Evolutionary conservation across 2,888 invertebrate species (phyloP), one percentile per base, ranked within the genome.

Genomic region (Ganaspis brasiliensis): DNA sequence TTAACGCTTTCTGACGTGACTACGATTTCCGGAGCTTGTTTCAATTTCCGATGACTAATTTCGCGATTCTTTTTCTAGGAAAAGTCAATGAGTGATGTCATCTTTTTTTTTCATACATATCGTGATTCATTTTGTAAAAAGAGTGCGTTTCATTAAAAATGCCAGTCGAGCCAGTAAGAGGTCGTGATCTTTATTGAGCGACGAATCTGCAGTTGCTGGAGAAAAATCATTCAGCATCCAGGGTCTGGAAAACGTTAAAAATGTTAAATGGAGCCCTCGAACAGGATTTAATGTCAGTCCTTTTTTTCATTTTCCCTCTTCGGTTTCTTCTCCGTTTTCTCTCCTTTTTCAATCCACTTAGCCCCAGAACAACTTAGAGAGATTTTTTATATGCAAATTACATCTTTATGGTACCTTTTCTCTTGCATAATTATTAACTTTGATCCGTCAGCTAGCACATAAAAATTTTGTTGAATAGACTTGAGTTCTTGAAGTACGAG

Each of bases 301-400:
- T 37, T 37, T 35, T 37, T 31, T 61, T 19, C 35, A 61, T 61
- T 61, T 19, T 26, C 59, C 16, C 52, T 57, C 16, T 16, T 35
- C 31, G 35, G 10, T 9, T 61, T 61, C 16, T 61, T 37, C 19
- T 35, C 12, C n/a, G 19, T 35, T 61, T 61, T 37, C 37, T 37
- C 59, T 61, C 19, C 19, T 35, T 16, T 37, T 37, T 5, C 61
- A 37, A 61, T 61, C 61, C 31, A 37, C 37, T 61, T 19, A 37
- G 19, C 35, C 19, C 19, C 19, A 12, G 37, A 19, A 35, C 37
- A 61, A 61, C 35, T 61, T 61, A 19, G 16, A 61, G 16, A 19
- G 9, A 61, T 35, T 35, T 61, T 61, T 61, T 59, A 16, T 16
- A 59, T 59, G n/a, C 59, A 59, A 59, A 59, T 59, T n/a, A 52